These are phyloP conservation scores for Halichoerus grypus DNA, from an alignment of 2,113 vertebrate genomes.

Conservation along the genomic window DNA sequence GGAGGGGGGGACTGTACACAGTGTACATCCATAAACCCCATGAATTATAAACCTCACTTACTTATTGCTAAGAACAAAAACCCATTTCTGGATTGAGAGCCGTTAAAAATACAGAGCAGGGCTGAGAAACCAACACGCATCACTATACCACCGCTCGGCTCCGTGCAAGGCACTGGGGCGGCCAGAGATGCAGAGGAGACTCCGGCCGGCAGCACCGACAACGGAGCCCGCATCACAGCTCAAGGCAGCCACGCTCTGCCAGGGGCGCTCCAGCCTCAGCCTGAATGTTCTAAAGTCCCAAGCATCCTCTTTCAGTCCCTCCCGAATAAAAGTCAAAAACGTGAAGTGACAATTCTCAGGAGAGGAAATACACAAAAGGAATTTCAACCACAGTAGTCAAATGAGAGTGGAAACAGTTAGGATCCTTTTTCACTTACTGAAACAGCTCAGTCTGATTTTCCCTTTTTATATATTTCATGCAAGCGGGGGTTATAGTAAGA, in stretches of 20 bases:
- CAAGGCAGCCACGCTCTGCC: not conserved
- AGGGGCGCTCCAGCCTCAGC: not conserved
- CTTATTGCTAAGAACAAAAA: slow-evolving; percentile 5
- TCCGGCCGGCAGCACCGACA: not conserved
- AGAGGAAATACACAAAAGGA: slow-evolving; percentile 19
- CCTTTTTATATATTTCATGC: not conserved
- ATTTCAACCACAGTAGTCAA: not conserved
- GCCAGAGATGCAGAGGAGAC: not conserved
- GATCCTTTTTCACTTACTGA: not conserved
- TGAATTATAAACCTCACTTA: not conserved
- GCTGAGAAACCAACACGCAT: not conserved
- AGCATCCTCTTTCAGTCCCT: not conserved
- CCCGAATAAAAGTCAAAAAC: not conserved
- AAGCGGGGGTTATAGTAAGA: not conserved
- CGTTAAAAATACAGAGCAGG: not conserved
- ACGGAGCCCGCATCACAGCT: not conserved
- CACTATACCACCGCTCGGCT: rapidly evolving
- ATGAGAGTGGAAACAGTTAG: not conserved
- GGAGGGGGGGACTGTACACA: not conserved
- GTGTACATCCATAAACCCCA: not conserved
- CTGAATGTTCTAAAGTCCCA: not conserved
- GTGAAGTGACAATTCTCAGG: not conserved
- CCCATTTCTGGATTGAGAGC: not conserved
- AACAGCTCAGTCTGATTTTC: not conserved
- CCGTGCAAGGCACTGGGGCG: rapidly evolving